Evolutionary conservation across 2,888 invertebrate species (phyloP).

Genomic region (Dysmachus trigonus): DNA sequence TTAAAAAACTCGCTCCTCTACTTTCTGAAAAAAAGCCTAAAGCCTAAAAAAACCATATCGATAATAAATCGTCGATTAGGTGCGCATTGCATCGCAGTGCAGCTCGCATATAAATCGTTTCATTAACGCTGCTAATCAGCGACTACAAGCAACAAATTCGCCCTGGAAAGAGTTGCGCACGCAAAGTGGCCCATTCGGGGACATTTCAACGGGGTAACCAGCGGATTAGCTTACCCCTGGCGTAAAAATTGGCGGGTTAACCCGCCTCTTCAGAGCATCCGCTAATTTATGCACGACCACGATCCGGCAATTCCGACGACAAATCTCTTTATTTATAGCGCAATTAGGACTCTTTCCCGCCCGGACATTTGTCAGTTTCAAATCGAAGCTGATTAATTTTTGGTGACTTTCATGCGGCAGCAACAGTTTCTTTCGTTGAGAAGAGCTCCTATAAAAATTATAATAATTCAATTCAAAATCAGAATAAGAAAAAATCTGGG

Average conservation of each 20-base stretch:
- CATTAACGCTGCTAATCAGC: constrained; percentile 5
- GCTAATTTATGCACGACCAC: constrained; percentile 46
- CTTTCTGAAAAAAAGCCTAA: background rate
- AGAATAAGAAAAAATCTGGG: background rate
- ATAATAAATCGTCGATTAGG: background rate
- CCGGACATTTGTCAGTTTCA: background rate
- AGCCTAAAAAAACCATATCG: background rate
- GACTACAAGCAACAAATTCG: background rate
- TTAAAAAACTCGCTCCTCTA: background rate
- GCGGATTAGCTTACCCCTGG: background rate
- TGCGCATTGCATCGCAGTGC: background rate
- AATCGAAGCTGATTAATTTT: background rate
- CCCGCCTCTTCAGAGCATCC: background rate
- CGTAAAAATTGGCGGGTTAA: background rate
- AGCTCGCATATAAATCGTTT: constrained; percentile 4
- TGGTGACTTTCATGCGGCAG: background rate
- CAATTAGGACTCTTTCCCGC: background rate
- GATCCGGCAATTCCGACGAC: constrained; percentile 46
- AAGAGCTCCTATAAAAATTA: background rate
- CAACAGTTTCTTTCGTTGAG: background rate
- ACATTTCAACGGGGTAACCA: background rate
- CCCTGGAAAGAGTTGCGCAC: background rate
- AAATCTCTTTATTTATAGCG: constrained; percentile 47
- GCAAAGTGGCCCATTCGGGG: constrained; percentile 11
- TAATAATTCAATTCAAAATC: background rate